Percentiles rank a stretch among this genome's conserved stretches.
phyloP scores from a whole-genome alignment of 2,888 invertebrate genomes.

The Priocnemis perturbator region DNA sequence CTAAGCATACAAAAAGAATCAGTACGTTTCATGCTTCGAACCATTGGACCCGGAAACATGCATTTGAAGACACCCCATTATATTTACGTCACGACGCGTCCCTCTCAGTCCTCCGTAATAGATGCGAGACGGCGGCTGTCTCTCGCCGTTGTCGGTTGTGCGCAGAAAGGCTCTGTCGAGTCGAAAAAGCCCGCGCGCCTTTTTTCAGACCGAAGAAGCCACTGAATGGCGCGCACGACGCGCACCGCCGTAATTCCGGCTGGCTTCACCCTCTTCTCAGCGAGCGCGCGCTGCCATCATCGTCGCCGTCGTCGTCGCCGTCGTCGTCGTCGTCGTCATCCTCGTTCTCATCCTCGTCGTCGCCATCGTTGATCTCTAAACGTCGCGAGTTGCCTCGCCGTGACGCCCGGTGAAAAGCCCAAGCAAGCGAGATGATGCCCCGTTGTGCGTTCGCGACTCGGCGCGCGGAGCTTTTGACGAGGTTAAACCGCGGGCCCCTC shows the following conservation, averaged over 20 bases:
- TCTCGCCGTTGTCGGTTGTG: slow-evolving; percentile 12
- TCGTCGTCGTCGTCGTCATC: slow-evolving; percentile 27
- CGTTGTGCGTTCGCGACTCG: slow-evolving; percentile 36
- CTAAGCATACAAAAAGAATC: no score
- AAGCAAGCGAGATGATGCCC: slow-evolving; percentile 29
- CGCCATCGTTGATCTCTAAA: slow-evolving; percentile 36
- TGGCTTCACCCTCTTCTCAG: slow-evolving; percentile 37
- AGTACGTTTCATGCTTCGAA: no score
- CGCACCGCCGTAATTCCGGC: slow-evolving; percentile 37
- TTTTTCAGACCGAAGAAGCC: slow-evolving; percentile 55
- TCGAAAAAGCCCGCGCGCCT: slow-evolving; percentile 59
- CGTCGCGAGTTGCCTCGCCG: slow-evolving; percentile 27
- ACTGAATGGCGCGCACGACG: slow-evolving; percentile 43
- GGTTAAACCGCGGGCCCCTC: slow-evolving; percentile 54
- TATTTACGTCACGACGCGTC: slow-evolving; percentile 50
- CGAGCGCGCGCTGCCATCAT: slow-evolving; percentile 12
- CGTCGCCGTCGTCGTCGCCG: slow-evolving; percentile 28
- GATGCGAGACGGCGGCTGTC: neutral
- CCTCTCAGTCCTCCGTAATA: neutral
- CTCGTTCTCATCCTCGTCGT: slow-evolving; percentile 7
- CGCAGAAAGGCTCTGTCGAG: slow-evolving; percentile 46
- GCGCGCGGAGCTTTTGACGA: slow-evolving; percentile 50
- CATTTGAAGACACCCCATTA: slow-evolving; percentile 49
- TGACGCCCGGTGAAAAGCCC: slow-evolving; percentile 42
- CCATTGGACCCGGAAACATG: no score